Evolutionary conservation across 2,888 invertebrate species (phyloP).

Genomic region (Coronaproctus castanopsis): DNA sequence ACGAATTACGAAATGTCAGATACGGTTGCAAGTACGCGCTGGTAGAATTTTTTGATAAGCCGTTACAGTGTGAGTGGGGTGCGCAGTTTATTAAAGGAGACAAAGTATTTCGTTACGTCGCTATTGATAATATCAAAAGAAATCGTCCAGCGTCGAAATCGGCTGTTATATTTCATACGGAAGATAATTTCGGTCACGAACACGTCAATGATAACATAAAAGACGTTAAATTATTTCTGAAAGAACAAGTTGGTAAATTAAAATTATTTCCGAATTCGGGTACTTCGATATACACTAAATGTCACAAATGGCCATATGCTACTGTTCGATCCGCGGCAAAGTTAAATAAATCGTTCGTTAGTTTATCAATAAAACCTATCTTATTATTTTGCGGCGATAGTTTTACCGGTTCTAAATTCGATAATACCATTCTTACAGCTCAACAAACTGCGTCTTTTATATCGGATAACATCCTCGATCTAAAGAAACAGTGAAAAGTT

Average conservation of each 20-base stretch:
- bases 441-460: not conserved
- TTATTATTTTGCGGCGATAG: slow-evolving; percentile 13
- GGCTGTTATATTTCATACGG: slow-evolving; percentile 13
- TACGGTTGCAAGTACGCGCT: slow-evolving; percentile 12
- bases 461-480: no score
- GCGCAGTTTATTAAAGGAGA: slow-evolving; percentile 9
- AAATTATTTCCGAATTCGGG: not conserved
- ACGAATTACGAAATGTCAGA: slow-evolving; percentile 9
- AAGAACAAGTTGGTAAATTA: not conserved
- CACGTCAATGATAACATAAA: not conserved
- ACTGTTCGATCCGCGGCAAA: not conserved
- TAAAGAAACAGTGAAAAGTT: no score
- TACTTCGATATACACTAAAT: not conserved
- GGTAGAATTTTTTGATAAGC: slow-evolving; percentile 11
- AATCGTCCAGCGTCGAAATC: not conserved
- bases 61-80: slow-evolving; percentile 10
- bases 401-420: slow-evolving; percentile 14
- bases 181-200: slow-evolving; percentile 12
- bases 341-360: not conserved
- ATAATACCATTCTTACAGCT: not conserved
- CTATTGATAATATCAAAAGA: slow-evolving; percentile 15
- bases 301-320: not conserved
- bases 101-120: slow-evolving; percentile 11
- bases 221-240: not conserved
- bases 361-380: slow-evolving; percentile 7